Percentiles rank a stretch among this genome's conserved stretches.
Conservation (phyloP, 2,113 vertebrate species). For the Bathybates hornii region DNA sequence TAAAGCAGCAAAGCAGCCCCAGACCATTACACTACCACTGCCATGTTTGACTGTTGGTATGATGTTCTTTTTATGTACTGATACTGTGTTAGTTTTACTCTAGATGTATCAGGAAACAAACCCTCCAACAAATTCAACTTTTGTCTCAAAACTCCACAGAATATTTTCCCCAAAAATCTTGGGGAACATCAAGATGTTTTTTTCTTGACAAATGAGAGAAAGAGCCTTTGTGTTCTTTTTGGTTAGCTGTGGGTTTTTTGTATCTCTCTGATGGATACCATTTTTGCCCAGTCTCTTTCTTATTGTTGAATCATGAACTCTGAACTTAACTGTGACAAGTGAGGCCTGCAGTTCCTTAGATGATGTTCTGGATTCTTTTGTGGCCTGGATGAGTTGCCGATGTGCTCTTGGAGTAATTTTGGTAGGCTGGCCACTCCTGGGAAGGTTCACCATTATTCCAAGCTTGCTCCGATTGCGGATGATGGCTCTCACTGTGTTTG, state of each 20-base stretch:
- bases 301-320: not conserved
- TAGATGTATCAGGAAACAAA: not conserved
- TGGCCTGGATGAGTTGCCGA: not conserved
- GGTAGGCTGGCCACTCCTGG: not conserved
- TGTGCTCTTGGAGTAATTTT: not conserved
- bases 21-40: not conserved
- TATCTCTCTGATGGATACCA: not conserved
- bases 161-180: not conserved
- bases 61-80: not conserved
- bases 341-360: not conserved
- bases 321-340: not conserved
- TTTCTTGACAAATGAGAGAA: not conserved
- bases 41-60: not conserved
- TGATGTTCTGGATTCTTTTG: not conserved
- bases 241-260: not conserved
- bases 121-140: not conserved
- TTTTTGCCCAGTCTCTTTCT: not conserved
- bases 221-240: not conserved
- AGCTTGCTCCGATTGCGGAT: not conserved
- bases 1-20: not conserved
- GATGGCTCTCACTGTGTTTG: not conserved
- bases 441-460: not conserved
- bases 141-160: not conserved
- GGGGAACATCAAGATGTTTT: not conserved
- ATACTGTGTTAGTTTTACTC: not conserved